Evolutionary conservation across 2,113 vertebrate genomes (phyloP).

Genomic region (Paracanthobrama guichenoti): DNA sequence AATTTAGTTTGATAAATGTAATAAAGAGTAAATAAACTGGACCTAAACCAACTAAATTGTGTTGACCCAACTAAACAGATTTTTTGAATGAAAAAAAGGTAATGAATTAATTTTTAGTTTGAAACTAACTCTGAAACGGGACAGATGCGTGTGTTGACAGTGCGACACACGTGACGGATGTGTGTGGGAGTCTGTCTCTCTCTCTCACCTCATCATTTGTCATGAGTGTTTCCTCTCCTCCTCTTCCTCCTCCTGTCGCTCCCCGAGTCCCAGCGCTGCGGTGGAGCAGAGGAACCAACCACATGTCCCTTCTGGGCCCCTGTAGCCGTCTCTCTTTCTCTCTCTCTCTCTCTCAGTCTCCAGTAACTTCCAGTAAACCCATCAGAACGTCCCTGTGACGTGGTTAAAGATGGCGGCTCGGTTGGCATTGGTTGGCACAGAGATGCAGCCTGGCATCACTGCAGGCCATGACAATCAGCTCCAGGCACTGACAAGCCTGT

Average conservation of each 20-base stretch:
- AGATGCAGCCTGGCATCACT: slow-evolving; percentile 57
- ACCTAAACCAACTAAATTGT: too few species aligned
- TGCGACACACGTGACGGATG: too few species aligned
- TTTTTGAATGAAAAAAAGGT: background rate
- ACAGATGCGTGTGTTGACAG: too few species aligned
- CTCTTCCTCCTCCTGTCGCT: too few species aligned
- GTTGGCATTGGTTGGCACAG: slow-evolving; percentile 53
- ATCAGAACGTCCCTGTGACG: background rate
- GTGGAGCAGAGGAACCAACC: background rate
- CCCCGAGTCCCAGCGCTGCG: background rate
- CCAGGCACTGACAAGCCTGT: slow-evolving; percentile 58
- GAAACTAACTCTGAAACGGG: too few species aligned
- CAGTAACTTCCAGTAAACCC: background rate
- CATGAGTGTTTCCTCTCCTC: too few species aligned
- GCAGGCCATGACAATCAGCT: slow-evolving; percentile 59
- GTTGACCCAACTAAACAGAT: background rate
- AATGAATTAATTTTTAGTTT: too few species aligned
- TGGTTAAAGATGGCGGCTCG: slow-evolving; percentile 24
- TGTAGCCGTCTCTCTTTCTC: background rate
- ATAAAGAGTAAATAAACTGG: too few species aligned
- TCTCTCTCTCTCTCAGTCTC: background rate
- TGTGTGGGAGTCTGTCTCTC: background rate
- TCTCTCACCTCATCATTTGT: background rate
- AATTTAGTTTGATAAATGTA: too few species aligned
- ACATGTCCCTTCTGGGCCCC: background rate